Evolutionary conservation across 2,888 invertebrate genomes (phyloP).

Genomic region (Heteropelma amictum): DNA sequence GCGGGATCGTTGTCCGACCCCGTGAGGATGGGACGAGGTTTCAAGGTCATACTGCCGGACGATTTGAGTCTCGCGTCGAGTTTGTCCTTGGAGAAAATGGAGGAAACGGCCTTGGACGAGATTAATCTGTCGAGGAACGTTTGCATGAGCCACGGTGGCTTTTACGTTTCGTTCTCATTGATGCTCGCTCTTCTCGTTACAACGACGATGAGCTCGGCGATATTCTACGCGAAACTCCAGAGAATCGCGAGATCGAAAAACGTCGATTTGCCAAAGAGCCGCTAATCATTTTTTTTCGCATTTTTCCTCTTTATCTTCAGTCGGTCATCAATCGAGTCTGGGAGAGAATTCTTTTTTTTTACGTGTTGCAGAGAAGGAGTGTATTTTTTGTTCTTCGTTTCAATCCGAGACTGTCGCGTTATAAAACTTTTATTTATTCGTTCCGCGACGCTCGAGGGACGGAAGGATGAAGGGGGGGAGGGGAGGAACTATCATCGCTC

Average conservation of each 20-base stretch:
- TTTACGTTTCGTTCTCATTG: conserved; percentile 82
- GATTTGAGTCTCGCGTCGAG: conserved; percentile 79
- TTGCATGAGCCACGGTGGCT: conserved; percentile 83
- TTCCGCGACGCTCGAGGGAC: no score
- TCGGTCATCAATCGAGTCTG: neutral
- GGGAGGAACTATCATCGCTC: no score
- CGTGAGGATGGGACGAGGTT: conserved; percentile 83
- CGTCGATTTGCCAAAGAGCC: conserved; percentile 54
- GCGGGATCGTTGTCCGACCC: conserved; percentile 81
- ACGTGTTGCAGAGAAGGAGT: no score
- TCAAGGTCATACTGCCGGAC: conserved; percentile 85
- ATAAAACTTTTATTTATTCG: no score
- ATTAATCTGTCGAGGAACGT: conserved; percentile 73
- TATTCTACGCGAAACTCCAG: conserved; percentile 79
- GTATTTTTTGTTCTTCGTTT: no score
- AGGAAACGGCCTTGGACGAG: conserved; percentile 53
- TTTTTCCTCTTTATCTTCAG: neutral
- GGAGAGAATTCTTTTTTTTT: neutral
- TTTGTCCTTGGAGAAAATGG: conserved; percentile 66
- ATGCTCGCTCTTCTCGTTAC: conserved; percentile 82
- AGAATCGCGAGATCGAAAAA: conserved; percentile 65
- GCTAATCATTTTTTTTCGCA: conserved; percentile 13
- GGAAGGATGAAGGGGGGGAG: no score
- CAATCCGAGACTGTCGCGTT: no score
- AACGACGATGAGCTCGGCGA: conserved; percentile 80